Evolutionary conservation across 1,140 invertebrate species (phyloP), one percentile per base, ranked within the genome.

Genomic region (Penaeus indicus): DNA sequence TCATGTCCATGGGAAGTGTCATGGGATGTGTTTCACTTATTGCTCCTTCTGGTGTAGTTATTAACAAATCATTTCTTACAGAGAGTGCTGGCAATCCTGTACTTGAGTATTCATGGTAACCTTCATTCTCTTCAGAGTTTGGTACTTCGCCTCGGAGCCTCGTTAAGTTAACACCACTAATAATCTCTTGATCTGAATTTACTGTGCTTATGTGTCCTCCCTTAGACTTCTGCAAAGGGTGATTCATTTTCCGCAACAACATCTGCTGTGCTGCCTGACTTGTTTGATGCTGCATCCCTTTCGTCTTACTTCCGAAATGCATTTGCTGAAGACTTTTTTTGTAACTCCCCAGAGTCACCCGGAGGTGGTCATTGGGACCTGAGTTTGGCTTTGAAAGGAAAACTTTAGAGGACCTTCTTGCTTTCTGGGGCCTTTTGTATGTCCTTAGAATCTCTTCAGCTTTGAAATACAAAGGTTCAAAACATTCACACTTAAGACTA

Each of bases 401-500:
- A 16, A 77, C 63, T 85, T 67, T 85, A 77, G 80, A 81, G 0
- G 88, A 80, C 61, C 88, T 47, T 64, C 54, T 84, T 32, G 88
- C 88, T 67, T 85, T 89, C 54, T 89, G 88, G 32, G 88, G 88
- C 79, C 88, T 78, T 18, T 32, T 27, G 80, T 69, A 89, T n/a
- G 27, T 42, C 54, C 38, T 85, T 11, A 83, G 62, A 19, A 89
- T 78, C 22, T 80, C 83, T 38, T 81, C 62, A 19, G 83, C 75
- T 54, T 72, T 80, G 47, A 61, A 85, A 42, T 38, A 69, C 32
- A 32, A 67, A 80, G 83, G 75, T n/a, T 85, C 84, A 81, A 38
- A 85, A 85, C 88, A 89, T 62, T 80, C 84, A 85, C 88, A 89
- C 42, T 81, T 85, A 42, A 89, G 75, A 42, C 88, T 89, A 60